Base-by-base conservation (phyloP, 2,113 vertebrate genomes). In the Boleophthalmus pectinirostris region DNA sequence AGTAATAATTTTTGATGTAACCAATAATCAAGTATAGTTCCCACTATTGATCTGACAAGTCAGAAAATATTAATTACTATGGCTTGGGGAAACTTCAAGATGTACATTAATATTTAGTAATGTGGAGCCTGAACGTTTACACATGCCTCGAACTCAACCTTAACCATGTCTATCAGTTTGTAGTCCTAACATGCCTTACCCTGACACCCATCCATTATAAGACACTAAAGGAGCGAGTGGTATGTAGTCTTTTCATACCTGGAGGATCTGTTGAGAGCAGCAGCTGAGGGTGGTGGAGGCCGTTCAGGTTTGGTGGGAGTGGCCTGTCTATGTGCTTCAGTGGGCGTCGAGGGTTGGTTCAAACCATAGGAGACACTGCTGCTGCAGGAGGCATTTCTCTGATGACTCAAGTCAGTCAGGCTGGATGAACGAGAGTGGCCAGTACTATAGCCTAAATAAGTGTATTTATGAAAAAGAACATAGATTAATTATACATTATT, bases 341-440 rank as follows among this genome's bases (percentile, higher is more conserved):
- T 77, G 51, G 84, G 74, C 20, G 60, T 72, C 64, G 81, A 74
- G 46, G 82, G 74, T 61, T 70, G 84, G 21, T 47, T 25, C 0
- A 57, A 18, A 0, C 78, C 75, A 0, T 75, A 85, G 21, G 88
- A 88, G 23, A 64, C 8, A 2, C 80, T 74, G 70, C 83, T 88
- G 76, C 88, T 84, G 68, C 75, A 82, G 9, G 86, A 90, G 38
- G 85, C 12, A 20, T 84, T 87, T 54, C 86, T 75, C 0, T 86
- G 82, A 69, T 83, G 85, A 70, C 80, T 72, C 68, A 90, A 85
- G 78, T 90, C 87, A 0, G 69, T 88, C 74, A 88, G 69, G 73
- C 88, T 90, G 76, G 88, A 90, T 63, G 83, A 86, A 69, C 83
- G 85, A 33, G 86, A 88, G 70, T 84, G 83, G 54, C 85, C 74